phyloP scores from a whole-genome alignment of 2,888 invertebrate genomes.

The Phortica magna region DNA sequence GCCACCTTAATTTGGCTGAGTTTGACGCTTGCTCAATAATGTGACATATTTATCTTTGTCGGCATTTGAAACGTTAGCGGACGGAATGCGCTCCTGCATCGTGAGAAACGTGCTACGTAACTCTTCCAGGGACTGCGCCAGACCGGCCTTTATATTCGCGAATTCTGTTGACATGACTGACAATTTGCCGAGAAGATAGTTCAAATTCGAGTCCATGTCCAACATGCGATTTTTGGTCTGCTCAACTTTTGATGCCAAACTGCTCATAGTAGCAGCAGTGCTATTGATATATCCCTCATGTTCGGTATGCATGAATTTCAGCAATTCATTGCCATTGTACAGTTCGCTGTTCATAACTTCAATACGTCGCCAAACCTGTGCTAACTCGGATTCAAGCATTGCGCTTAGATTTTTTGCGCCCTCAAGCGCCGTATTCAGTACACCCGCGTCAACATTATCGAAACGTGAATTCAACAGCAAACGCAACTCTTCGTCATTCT shows the following conservation, averaged over 20 bases:
- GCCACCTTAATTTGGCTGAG: slow-evolving; percentile 44
- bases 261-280: slow-evolving; percentile 86
- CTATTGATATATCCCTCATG: slow-evolving; percentile 89
- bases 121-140: slow-evolving; percentile 86
- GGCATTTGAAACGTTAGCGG: slow-evolving; percentile 82
- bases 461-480: slow-evolving; percentile 84
- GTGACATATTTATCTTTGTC: slow-evolving; percentile 73
- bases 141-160: slow-evolving; percentile 86
- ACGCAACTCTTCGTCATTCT: slow-evolving; percentile 83
- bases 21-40: slow-evolving; percentile 71
- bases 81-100: slow-evolving; percentile 80
- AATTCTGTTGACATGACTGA: slow-evolving; percentile 91
- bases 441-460: slow-evolving; percentile 83
- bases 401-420: slow-evolving; percentile 86
- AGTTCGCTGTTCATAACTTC: slow-evolving; percentile 93
- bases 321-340: slow-evolving; percentile 84
- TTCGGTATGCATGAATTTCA: slow-evolving; percentile 86
- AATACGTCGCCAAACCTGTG: slow-evolving; percentile 93
- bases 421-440: slow-evolving; percentile 85
- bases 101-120: slow-evolving; percentile 83
- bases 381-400: slow-evolving; percentile 88
- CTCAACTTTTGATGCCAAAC: slow-evolving; percentile 88
- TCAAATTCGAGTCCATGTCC: slow-evolving; percentile 89
- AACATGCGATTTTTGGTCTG: slow-evolving; percentile 87
- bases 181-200: slow-evolving; percentile 88